Evolutionary conservation across 2,888 invertebrate genomes (phyloP).

Genomic region (Oeneis ivallda): DNA sequence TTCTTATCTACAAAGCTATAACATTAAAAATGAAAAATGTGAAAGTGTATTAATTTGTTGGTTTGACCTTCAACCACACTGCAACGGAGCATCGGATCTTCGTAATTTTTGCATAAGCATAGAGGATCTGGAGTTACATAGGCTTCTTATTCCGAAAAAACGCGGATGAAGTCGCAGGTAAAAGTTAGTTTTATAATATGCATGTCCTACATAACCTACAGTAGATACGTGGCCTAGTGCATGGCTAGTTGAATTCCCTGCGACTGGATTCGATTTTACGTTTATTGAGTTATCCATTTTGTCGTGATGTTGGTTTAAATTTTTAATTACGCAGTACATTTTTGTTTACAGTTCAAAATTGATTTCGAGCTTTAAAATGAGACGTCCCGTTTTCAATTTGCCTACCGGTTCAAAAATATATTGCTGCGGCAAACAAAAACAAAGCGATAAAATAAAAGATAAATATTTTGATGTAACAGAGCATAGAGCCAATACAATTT

Average conservation of each 20-base stretch:
- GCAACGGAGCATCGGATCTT: too few species aligned
- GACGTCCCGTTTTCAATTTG: constrained; percentile 30
- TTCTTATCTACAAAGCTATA: too few species aligned
- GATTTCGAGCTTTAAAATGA: constrained; percentile 35
- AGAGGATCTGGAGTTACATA: too few species aligned
- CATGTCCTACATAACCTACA: background rate
- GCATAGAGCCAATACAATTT: constrained; percentile 2
- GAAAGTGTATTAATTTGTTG: too few species aligned
- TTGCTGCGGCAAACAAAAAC: constrained; percentile 9
- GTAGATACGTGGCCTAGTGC: constrained; percentile 48
- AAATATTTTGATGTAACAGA: background rate
- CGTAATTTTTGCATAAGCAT: too few species aligned
- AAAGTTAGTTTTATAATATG: too few species aligned
- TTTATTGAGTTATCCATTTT: constrained; percentile 73
- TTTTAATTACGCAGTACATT: constrained; percentile 39
- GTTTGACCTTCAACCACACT: too few species aligned
- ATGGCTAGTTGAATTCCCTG: constrained; percentile 68
- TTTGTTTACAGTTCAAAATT: constrained; percentile 38
- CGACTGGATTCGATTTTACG: constrained; percentile 65
- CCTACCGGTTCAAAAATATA: constrained; percentile 4
- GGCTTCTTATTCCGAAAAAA: too few species aligned
- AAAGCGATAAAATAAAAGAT: background rate
- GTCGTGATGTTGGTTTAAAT: constrained; percentile 45
- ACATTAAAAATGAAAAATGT: too few species aligned
- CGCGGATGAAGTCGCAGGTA: too few species aligned